Evolutionary conservation across 2,113 vertebrate species (phyloP), one percentile per base, ranked within the genome.

Genomic region (Sebastes schlegelii): DNA sequence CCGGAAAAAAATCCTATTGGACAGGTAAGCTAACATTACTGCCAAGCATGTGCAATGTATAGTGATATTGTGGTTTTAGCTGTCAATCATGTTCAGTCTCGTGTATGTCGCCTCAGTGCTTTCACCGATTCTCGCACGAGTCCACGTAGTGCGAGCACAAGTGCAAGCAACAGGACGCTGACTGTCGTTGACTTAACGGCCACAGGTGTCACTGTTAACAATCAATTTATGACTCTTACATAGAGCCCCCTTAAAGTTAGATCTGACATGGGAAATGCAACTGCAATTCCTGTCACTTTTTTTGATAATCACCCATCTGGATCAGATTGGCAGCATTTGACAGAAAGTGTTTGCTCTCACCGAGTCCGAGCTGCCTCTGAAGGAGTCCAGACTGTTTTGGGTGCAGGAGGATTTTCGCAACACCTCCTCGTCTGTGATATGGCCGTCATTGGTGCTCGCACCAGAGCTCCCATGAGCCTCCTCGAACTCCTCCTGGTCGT

Each of bases 401-500:
- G 96, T 97, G 78, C 95, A 96, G 45, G 95, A 95, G 10, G 96
- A 98, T 82, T 95, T 93, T 16, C 95, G 93, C 71, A 95, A 76
- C 80, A 91, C 85, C 68, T 96, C 96, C 80, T 96, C 96, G 2
- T 95, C 96, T 0, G 96, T 95, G 57, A 95, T 89, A 43, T 96
- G 96, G 61, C 95, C 96, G 23, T 96, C 95, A 1, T 95, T 96
- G 40, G 90, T 90, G 1, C 94, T 96, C 7, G 95, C 95, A 17
- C 94, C 95, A 48, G 91, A 96, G 84, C 95, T 96, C 21, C 92
- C 88, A 4, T 91, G 92, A 49, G 88, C 90, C 82, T 96, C 96
- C 86, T 98, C 97, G 85, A 95, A 97, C 90, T 98, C 97, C 57
- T 98, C 97, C 40, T 97, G 96, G 89, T 98, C 97, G 0, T 97